Evolutionary conservation across 2,113 vertebrate species (phyloP).

Genomic region (Helogale parvula): DNA sequence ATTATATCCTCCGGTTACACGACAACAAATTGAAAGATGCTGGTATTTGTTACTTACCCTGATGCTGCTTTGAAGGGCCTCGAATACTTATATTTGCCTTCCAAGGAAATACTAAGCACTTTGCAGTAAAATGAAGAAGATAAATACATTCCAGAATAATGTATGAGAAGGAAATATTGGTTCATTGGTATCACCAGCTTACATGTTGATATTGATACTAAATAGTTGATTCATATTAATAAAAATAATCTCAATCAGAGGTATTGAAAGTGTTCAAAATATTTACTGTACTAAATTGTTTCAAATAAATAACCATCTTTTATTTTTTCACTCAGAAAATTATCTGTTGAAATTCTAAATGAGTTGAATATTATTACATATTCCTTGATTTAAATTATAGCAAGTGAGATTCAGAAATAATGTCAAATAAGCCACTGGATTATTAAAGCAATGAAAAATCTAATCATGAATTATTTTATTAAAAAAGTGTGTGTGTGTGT

Average conservation of each 20-base stretch:
- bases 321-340: not conserved
- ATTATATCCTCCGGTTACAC: not conserved
- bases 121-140: not conserved
- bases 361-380: not conserved
- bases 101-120: not conserved
- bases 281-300: not conserved
- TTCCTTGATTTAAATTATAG: not conserved
- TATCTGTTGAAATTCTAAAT: not conserved
- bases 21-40: not conserved
- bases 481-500: not conserved
- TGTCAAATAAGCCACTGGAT: not conserved
- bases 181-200: not conserved
- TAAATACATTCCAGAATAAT: not conserved
- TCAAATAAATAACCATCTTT: not conserved
- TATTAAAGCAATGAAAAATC: not conserved
- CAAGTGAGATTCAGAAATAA: not conserved
- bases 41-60: not conserved
- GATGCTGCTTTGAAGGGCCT: not conserved
- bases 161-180: not conserved
- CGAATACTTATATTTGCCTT: not conserved
- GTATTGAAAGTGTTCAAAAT: not conserved
- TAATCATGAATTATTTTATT: not conserved
- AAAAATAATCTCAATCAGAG: not conserved
- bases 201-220: not conserved
- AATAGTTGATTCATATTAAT: not conserved